A percentile compares a stretch with the other conserved stretches of the same genome.
phyloP scores from a whole-genome alignment of 2,797 vertebrate species.

The Pseudochirops cupreus region DNA sequence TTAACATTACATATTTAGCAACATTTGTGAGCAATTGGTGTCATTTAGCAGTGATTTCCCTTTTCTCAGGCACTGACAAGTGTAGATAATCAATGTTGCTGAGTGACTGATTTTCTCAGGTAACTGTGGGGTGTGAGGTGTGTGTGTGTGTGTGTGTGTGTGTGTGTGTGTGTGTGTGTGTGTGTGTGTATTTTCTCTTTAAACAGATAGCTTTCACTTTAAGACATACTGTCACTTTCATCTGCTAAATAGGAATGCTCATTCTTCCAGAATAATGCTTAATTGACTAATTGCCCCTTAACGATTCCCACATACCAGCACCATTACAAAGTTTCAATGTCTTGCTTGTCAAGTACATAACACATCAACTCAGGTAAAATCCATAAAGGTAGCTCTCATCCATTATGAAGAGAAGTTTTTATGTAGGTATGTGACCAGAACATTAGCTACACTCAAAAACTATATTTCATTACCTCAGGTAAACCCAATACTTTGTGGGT shows the following conservation, averaged over 20 bases:
- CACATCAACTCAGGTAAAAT: background rate
- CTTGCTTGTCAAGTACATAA: conserved; percentile 17
- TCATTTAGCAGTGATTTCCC: conserved; percentile 56
- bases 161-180: background rate
- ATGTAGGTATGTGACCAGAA: background rate
- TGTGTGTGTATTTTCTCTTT: conserved; percentile 27
- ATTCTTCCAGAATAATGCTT: conserved; percentile 52
- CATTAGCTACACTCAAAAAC: background rate
- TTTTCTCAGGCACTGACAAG: conserved; percentile 62
- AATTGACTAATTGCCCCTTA: conserved; percentile 63
- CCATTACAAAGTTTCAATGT: conserved; percentile 37
- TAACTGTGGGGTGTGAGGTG: background rate
- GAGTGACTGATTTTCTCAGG: conserved; percentile 61
- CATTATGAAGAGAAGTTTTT: conserved; percentile 4
- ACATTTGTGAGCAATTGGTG: conserved; percentile 56
- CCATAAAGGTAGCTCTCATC: conserved; percentile 9
- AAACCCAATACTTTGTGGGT: background rate
- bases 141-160: background rate
- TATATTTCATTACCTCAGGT: conserved; percentile 22
- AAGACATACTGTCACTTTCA: conserved; percentile 44
- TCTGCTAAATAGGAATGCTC: conserved; percentile 54
- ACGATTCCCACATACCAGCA: conserved; percentile 24
- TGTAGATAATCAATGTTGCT: conserved; percentile 60
- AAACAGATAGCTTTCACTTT: conserved; percentile 63
- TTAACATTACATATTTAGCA: conserved; percentile 57